Base-by-base conservation (phyloP, 2,113 vertebrate species). In the Myiopsitta monachus region DNA sequence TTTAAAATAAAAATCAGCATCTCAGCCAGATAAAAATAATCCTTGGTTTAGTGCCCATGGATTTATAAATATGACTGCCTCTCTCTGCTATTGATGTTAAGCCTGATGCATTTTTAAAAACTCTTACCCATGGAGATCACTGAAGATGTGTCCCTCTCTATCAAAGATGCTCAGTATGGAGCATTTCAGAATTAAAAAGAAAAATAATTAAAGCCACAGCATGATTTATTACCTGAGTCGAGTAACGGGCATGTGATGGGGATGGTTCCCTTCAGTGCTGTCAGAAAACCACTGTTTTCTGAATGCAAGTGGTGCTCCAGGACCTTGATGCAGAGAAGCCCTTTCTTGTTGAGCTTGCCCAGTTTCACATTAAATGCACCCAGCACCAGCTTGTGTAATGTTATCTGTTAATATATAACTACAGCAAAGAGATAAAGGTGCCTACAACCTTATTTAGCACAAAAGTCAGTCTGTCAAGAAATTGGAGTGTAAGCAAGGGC, bases 11-110 rank as follows among this genome's bases (percentile, higher is more conserved):
- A 96, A 87, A 84, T 61, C 73, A 91, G 26, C 26, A 26, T 83
- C 69, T 52, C 55, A 75, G 38, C 28, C 87, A 87, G 87, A 93
- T 87, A 90, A 93, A 96, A 88, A 90, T 88, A 84, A 93, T 90
- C 90, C 79, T 47, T 66, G 81, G 57, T 88, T 93, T 94, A 89
- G 43, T 67, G 55, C 80, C 92, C 18, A 7, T 51, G 86, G 87
- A 74, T 92, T 92, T 92, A 87, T 92, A 83, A 83, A 67, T 61
- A 36, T 41, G 68, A 68, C 54, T 70, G 6, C 62, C 26, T 67
- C 72, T 79, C 67, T 63, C 64, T 61, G 64, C 67, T 69, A 19
- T 8, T 69, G 72, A 79, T 77, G 76, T 59, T 61, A 74, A 92
- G 54, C 54, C 68, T 88, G 70, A 59, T 69, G 75, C 74, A 54